Evolutionary conservation across 2,113 vertebrate genomes (phyloP), one percentile per base, ranked within the genome.

Genomic region (Promerops cafer): DNA sequence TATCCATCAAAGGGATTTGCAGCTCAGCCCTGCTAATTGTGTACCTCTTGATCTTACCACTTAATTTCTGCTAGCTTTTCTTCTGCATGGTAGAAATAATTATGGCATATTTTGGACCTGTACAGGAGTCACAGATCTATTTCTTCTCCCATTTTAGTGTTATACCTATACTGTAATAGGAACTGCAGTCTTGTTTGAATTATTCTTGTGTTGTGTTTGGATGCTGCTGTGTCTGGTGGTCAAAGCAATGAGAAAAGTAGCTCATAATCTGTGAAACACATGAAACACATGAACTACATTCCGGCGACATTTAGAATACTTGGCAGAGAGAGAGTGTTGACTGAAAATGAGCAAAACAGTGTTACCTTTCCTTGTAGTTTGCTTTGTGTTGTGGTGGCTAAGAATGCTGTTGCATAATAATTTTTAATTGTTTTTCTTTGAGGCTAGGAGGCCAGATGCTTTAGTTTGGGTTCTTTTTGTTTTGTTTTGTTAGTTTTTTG

Each of bases 231-330:
- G 85, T 90, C 87, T 78, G 61, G 93, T 87, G 88, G 83, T 83
- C 88, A 94, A 94, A 96, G 72, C 81, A 96, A 89, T 68, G 89
- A 80, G 96, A 92, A 95, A 96, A 97, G 92, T 95, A 92, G 88
- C 92, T 97, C 92, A 89, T 91, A 97, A 95, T 93, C 95, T 95
- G 91, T 94, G 94, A 96, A 97, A 96, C 95, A 92, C 72, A 83
- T 94, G 96, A 97, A 94, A 95, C 94, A 88, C 68, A 91, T 94
- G 96, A 97, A 92, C 93, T 91, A 80, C 94, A 97, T 97, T 97
- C 95, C 94, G 96, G 76, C 1, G 3, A 97, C 85, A 65, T 97
- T 96, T 74, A 96, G 84, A 96, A 94, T 90, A 94, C 54, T 97
- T 97, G 97, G 95, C 96, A 93, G 96, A 87, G 49, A 80, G 66